Evolutionary conservation across 1,140 invertebrate genomes (phyloP), one percentile per base, ranked within the genome.

Genomic region (Drosophila kikkawai): DNA sequence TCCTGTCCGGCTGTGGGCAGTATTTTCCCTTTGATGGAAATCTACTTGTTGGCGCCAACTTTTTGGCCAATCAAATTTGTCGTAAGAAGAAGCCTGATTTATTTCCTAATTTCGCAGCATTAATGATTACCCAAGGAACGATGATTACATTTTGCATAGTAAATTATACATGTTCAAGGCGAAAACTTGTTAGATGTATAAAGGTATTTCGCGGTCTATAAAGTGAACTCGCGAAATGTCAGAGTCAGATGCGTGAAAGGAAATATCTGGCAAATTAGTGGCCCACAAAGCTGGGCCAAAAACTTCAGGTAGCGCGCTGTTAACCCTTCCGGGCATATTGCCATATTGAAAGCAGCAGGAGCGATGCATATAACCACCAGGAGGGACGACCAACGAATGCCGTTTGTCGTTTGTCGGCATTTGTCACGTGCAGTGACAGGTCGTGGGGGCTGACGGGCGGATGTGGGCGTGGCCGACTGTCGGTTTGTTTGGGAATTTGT

Each of bases 351-450:
- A 47, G 42, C 39, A 15, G 15, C 44, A 36, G 15, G 39, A 47
- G 39, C 32, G 53, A 34, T 60, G 58, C 41, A 56, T 41, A 41
- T 26, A 57, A 22, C 50, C 22, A 17, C 26, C 7, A 47, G 44
- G 8, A 9, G 56, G 22, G 19, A 57, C 59, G 7, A 32, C 17
- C 36, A 50, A 67, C 57, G 50, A 70, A 22, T 39, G 42, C 78
- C 80, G 84, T 88, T 86, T 87, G 42, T 82, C 80, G 84, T 88
- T 86, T 87, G 84, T 88, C 68, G 83, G 76, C 84, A 77, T 88
- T 88, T 87, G 84, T 88, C 85, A 84, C 78, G 66, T 79, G 73
- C 85, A 80, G 68, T 65, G 83, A 87, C 83, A 86, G 57, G 37
- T 64, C 36, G 68, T 53, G 73, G 71, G 63, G 41, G 41, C 34